Percentiles rank a stretch among this genome's conserved stretches.
phyloP scores from a whole-genome alignment of 2,888 invertebrate genomes.

The Mesorhabditis sp. region DNA sequence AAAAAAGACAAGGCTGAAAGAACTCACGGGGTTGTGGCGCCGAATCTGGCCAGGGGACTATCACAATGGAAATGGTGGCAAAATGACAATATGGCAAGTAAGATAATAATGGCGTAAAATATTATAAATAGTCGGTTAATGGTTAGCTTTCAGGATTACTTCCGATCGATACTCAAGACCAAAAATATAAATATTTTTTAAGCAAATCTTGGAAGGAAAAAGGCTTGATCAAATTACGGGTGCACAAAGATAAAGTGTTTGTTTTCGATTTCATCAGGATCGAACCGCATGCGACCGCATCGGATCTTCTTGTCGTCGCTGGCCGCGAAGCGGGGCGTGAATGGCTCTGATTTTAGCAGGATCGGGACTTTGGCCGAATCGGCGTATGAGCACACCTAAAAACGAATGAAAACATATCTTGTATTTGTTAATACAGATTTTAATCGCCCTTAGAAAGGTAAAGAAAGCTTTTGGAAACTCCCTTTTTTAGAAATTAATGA shows the following conservation, averaged over 20 bases:
- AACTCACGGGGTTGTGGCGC: too few relatives aligned
- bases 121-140: too few relatives aligned
- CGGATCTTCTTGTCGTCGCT: conserved; percentile 1
- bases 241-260: background rate
- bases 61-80: too few relatives aligned
- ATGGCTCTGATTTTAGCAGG: background rate
- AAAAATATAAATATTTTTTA: too few relatives aligned
- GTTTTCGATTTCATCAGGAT: background rate
- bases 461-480: background rate
- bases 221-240: background rate
- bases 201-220: too few relatives aligned
- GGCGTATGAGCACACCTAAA: background rate
- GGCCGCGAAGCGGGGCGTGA: conserved; percentile 1
- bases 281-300: background rate
- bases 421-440: background rate
- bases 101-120: too few relatives aligned
- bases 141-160: too few relatives aligned
- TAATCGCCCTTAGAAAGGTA: background rate
- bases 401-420: background rate
- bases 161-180: too few relatives aligned
- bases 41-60: too few relatives aligned
- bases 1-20: too few relatives aligned
- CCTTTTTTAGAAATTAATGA: background rate
- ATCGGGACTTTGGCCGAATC: conserved; percentile 1
- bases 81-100: too few relatives aligned